phyloP scores from a whole-genome alignment of 2,113 vertebrate genomes.

The Athene cunicularia region DNA sequence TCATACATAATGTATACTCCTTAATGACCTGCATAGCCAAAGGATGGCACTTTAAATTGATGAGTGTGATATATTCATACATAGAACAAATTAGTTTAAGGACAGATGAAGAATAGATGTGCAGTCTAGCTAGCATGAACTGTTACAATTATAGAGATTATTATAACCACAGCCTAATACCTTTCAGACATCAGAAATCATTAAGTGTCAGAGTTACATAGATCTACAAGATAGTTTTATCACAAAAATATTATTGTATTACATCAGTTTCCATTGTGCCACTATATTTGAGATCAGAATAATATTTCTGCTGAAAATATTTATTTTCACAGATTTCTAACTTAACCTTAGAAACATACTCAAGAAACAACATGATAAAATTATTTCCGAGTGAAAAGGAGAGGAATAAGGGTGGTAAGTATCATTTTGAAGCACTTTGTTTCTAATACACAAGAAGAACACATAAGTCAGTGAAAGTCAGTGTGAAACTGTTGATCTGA shows the following conservation, averaged over 20 bases:
- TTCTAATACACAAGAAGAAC: neutral
- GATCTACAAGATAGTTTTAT: constrained; percentile 21
- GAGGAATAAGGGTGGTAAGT: neutral
- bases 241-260: constrained; percentile 49
- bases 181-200: constrained; percentile 68
- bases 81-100: constrained; percentile 77
- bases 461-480: neutral
- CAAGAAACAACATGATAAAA: neutral
- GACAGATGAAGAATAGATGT: constrained; percentile 78
- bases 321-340: constrained; percentile 32
- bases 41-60: constrained; percentile 78
- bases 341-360: neutral
- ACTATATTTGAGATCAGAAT: neutral
- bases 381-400: neutral
- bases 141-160: constrained; percentile 76
- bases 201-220: constrained; percentile 39
- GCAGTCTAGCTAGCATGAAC: constrained; percentile 70
- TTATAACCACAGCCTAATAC: constrained; percentile 67
- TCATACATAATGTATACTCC: constrained; percentile 76
- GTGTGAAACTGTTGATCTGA: neutral
- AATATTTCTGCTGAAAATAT: constrained; percentile 1
- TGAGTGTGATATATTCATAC: constrained; percentile 77
- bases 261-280: neutral
- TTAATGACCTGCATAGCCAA: constrained; percentile 74
- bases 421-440: constrained; percentile 16